These are phyloP conservation scores for Drosophila neonasuta DNA, from an alignment of 2,888 invertebrate genomes.

Conservation along the genomic window DNA sequence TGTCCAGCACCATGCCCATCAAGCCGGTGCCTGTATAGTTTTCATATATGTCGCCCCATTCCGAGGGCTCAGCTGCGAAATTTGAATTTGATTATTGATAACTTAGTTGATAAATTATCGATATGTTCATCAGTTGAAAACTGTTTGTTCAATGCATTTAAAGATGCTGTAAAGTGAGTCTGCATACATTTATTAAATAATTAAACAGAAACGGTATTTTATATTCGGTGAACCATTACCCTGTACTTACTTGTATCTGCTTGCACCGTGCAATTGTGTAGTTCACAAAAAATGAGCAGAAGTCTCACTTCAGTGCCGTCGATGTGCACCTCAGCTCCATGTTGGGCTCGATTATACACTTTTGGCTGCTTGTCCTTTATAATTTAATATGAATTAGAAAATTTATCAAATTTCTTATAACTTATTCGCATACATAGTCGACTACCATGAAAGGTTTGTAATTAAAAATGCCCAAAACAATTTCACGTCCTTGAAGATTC, in stretches of 20 bases:
- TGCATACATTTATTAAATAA: too few species aligned
- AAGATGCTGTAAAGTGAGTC: too few species aligned
- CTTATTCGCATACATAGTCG: conserved; percentile 54
- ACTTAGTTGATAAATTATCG: neutral
- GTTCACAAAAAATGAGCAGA: conserved; percentile 79
- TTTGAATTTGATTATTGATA: neutral
- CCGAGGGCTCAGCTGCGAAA: conserved; percentile 59
- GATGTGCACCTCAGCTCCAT: conserved; percentile 65
- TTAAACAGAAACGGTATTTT: too few species aligned
- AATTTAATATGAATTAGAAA: neutral
- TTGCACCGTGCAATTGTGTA: conserved; percentile 82
- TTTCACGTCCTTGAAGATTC: conserved; percentile 74
- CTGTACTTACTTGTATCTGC: conserved; percentile 73
- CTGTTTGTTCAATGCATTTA: neutral
- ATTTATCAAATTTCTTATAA: too few species aligned
- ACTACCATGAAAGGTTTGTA: conserved; percentile 79
- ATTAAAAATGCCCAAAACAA: conserved; percentile 72
- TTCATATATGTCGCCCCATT: conserved; percentile 86
- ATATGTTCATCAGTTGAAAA: too few species aligned
- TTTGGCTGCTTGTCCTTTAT: conserved; percentile 51
- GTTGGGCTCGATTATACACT: conserved; percentile 50
- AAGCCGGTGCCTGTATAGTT: conserved; percentile 86
- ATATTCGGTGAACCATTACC: too few species aligned
- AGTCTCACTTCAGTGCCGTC: conserved; percentile 84
- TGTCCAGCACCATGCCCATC: conserved; percentile 85